A percentile compares a stretch with the other conserved stretches of the same genome.
Conservation (phyloP, 2,888 invertebrate genomes). For the Patella depressa region DNA sequence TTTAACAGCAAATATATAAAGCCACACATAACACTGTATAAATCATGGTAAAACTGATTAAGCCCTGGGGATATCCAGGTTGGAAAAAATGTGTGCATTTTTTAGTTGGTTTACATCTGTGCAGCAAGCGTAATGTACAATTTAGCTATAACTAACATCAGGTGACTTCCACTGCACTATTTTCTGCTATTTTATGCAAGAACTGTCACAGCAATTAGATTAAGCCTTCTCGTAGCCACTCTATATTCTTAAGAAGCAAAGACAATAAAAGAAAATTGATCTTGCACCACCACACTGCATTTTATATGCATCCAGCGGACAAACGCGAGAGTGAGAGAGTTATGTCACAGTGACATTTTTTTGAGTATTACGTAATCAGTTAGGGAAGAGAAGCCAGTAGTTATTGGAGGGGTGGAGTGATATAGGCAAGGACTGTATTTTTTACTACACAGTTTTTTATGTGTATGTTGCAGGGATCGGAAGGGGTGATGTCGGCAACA, state of each 20-base stretch:
- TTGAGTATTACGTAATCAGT: slow-evolving; percentile 10
- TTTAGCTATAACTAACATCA: no score
- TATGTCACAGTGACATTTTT: slow-evolving; percentile 5
- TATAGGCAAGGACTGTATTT: neutral
- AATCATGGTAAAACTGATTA: no score
- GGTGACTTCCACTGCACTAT: neutral
- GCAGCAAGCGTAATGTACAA: no score
- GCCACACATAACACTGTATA: no score
- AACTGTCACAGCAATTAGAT: neutral
- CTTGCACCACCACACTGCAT: slow-evolving; percentile 7
- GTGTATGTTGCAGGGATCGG: neutral
- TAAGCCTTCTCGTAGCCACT: no score
- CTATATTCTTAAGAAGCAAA: neutral
- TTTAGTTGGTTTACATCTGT: no score
- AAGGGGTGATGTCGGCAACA: neutral
- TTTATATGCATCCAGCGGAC: slow-evolving; percentile 1
- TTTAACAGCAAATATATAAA: no score
- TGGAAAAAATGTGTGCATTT: no score
- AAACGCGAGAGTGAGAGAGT: neutral
- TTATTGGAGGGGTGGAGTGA: neutral
- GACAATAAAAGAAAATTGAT: slow-evolving; percentile 8
- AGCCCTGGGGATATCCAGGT: no score
- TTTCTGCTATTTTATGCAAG: neutral
- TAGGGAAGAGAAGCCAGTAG: neutral
- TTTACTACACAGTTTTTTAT: neutral